Evolutionary conservation across 2,888 invertebrate genomes (phyloP).

Genomic region (Harpalus rubripes): DNA sequence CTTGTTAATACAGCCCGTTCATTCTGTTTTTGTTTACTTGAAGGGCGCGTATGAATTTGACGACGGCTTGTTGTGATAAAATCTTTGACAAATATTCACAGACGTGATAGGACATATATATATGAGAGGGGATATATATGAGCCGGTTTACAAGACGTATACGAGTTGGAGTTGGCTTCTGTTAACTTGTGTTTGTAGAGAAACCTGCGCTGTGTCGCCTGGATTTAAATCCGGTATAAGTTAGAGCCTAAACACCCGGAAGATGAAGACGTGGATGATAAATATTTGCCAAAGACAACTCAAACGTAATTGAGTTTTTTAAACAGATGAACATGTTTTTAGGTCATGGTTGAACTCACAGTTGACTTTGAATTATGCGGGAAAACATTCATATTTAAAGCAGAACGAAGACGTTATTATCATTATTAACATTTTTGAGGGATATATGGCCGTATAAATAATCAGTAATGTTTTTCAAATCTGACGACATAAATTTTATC

Average conservation of each 20-base stretch:
- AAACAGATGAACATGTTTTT: constrained; percentile 1
- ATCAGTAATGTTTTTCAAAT: too few relatives aligned
- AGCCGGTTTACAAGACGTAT: constrained; percentile 28
- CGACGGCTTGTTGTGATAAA: constrained; percentile 44
- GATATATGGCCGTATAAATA: too few relatives aligned
- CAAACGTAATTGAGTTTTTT: constrained; percentile 34
- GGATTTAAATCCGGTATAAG: constrained; percentile 19
- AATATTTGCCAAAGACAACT: constrained; percentile 15
- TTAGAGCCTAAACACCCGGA: constrained; percentile 13
- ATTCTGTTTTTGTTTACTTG: constrained; percentile 30
- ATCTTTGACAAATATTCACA: constrained; percentile 46
- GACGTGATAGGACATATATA: constrained; percentile 44
- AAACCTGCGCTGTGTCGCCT: not conserved
- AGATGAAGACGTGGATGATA: constrained; percentile 22
- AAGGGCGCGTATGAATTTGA: constrained; percentile 38
- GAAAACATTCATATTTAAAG: not conserved
- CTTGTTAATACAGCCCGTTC: not conserved
- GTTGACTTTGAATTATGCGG: constrained; percentile 9
- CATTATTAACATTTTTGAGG: not conserved
- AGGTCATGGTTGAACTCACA: not conserved
- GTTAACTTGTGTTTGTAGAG: constrained; percentile 44
- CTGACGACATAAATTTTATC: too few relatives aligned
- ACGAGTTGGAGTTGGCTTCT: constrained; percentile 28
- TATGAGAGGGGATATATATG: constrained; percentile 45
- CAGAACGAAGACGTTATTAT: not conserved